These are phyloP conservation scores for Smittia aterrima DNA, from an alignment of 2,888 invertebrate species.

Conservation along the genomic window DNA sequence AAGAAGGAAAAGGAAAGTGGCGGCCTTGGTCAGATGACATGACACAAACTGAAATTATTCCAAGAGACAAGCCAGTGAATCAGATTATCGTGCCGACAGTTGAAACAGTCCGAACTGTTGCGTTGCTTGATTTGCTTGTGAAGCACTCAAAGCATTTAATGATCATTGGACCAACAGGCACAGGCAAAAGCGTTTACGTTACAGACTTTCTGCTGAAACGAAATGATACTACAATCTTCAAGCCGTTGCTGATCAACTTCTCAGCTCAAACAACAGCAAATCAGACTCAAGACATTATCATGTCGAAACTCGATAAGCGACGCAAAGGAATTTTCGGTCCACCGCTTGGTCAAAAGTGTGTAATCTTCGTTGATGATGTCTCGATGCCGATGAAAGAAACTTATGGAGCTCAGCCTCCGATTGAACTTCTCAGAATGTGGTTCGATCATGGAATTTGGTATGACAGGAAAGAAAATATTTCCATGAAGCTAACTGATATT, in stretches of 20 bases:
- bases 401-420: slow-evolving; percentile 92
- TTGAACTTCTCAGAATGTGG: slow-evolving; percentile 86
- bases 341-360: slow-evolving; percentile 82
- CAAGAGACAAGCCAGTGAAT: slow-evolving; percentile 87
- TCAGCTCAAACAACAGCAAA: slow-evolving; percentile 92
- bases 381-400: slow-evolving; percentile 89
- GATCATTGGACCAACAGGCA: slow-evolving; percentile 91
- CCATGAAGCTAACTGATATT: slow-evolving; percentile 44
- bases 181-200: slow-evolving; percentile 90
- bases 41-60: slow-evolving; percentile 70
- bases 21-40: slow-evolving; percentile 87
- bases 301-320: slow-evolving; percentile 89
- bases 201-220: slow-evolving; percentile 78
- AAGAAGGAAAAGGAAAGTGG: slow-evolving; percentile 93
- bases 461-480: slow-evolving; percentile 75
- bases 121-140: slow-evolving; percentile 75
- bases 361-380: slow-evolving; percentile 94
- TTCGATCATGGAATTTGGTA: slow-evolving; percentile 90
- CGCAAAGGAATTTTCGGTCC: slow-evolving; percentile 93
- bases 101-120: slow-evolving; percentile 82
- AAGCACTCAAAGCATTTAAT: slow-evolving; percentile 79
- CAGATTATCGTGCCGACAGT: slow-evolving; percentile 92
- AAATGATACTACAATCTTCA: slow-evolving; percentile 73
- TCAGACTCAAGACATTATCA: slow-evolving; percentile 91
- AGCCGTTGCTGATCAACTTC: slow-evolving; percentile 85